These are phyloP conservation scores for Scotopteryx bipunctaria DNA, from an alignment of 2,888 invertebrate genomes.

Conservation along the genomic window DNA sequence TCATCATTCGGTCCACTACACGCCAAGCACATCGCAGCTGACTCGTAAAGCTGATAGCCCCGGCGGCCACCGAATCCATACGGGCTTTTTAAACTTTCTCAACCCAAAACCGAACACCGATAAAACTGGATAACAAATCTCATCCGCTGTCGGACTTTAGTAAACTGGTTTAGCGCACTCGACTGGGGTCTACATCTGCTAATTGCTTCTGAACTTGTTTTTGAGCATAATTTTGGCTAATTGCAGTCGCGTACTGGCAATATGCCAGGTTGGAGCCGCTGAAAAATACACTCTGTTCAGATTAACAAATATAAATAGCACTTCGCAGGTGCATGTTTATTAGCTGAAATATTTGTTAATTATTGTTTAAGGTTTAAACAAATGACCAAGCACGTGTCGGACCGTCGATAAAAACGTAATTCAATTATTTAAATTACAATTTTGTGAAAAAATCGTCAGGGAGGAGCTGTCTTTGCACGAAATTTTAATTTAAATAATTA, in stretches of 20 bases:
- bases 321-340: slow-evolving; percentile 19
- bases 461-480: too few relatives aligned
- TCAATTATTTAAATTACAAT: too few relatives aligned
- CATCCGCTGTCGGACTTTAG: slow-evolving; percentile 50
- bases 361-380: not conserved
- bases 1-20: slow-evolving; percentile 3
- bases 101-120: slow-evolving; percentile 32
- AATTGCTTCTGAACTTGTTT: slow-evolving; percentile 79
- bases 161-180: slow-evolving; percentile 62
- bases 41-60: slow-evolving; percentile 11
- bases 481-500: too few relatives aligned
- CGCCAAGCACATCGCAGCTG: slow-evolving; percentile 6
- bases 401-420: too few relatives aligned
- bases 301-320: slow-evolving; percentile 33
- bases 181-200: slow-evolving; percentile 70
- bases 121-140: slow-evolving; percentile 55
- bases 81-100: slow-evolving; percentile 26
- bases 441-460: too few relatives aligned
- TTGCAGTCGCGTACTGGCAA: slow-evolving; percentile 71
- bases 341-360: slow-evolving; percentile 7
- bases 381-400: too few relatives aligned
- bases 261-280: slow-evolving; percentile 55
- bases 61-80: slow-evolving; percentile 20
- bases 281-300: slow-evolving; percentile 58
- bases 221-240: slow-evolving; percentile 80